Evolutionary conservation across 2,113 vertebrate species (phyloP), one percentile per base, ranked within the genome.

Genomic region (Colistium nudipinnis): DNA sequence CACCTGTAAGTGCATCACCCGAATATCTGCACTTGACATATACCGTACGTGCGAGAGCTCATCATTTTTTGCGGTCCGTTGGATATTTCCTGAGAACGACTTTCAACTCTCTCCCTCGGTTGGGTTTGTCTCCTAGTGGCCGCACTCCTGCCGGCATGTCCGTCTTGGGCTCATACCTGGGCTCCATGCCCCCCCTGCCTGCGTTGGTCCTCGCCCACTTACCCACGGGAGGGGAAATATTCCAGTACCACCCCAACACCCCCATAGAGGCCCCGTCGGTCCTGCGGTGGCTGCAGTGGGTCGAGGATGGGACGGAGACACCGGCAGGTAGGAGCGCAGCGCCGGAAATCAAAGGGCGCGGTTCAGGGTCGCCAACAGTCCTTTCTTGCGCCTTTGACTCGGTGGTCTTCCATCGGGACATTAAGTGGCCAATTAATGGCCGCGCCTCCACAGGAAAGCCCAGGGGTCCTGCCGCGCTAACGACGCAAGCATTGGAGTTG

Each of bases 121-220:
- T 22, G 19, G 8, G 5, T 43, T 1, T 70, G 17, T 80, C 4
- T 84, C 77, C 2, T 79, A 99, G 97, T 24, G 92, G 91, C 41
- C 96, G 88, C 4, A 98, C 97, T 25, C 96, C 96, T 0, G 94
- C 91, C 2, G 96, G 95, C 5, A 85, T 76, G 30, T 91, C 88
- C 0, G 73, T 99, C 57, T 82, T 99, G 76, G 93, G 91, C 66
- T 85, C 73, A 0, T 95, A 97, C 64, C 93, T 98, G 48, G 87
- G 92, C 13, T 74, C 62, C 1, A 12, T 89, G 2, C 96, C 96
- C 30, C 86, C 90, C 0, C 84, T 96, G 38, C 97, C 96, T 4
- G 70, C 94, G 14, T 90, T 98, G 62, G 62, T 96, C 57, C 92
- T 97, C 81, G 94, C 95, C 33, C 90, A 92, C 80, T 84, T 95